These are phyloP conservation scores for Drosophila leonis DNA, from an alignment of 2,888 invertebrate species.

Conservation along the genomic window DNA sequence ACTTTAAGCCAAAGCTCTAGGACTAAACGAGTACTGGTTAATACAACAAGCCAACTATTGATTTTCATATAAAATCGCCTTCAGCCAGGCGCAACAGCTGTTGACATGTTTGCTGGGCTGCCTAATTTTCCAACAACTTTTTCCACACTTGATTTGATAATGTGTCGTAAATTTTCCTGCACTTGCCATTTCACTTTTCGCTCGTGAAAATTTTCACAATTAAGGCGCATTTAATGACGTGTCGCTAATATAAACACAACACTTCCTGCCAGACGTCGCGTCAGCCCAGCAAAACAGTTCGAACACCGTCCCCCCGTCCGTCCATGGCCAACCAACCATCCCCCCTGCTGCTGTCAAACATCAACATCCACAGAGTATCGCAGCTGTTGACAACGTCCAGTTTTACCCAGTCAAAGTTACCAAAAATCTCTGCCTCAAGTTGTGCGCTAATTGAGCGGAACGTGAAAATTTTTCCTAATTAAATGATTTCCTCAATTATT, in stretches of 20 bases:
- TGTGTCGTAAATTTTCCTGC: constrained; percentile 69
- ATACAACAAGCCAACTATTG: constrained; percentile 11
- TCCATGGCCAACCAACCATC: not conserved
- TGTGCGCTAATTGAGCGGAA: constrained; percentile 75
- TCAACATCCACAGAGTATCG: constrained; percentile 11
- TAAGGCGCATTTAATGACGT: constrained; percentile 76
- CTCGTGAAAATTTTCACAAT: constrained; percentile 72
- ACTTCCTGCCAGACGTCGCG: constrained; percentile 51
- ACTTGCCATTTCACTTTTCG: constrained; percentile 62
- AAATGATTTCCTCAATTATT: constrained; percentile 76
- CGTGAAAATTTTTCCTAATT: constrained; percentile 81
- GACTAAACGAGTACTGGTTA: not conserved
- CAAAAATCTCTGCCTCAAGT: constrained; percentile 48
- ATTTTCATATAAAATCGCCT: constrained; percentile 27
- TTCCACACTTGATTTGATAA: constrained; percentile 74
- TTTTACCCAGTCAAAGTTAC: constrained; percentile 40
- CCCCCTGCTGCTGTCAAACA: constrained; percentile 15
- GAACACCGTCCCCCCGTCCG: not conserved
- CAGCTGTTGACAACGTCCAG: constrained; percentile 76
- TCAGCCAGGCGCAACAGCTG: constrained; percentile 43
- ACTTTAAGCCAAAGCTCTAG: not conserved
- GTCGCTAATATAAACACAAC: constrained; percentile 73
- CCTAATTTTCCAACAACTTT: constrained; percentile 43
- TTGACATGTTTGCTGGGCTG: constrained; percentile 11
- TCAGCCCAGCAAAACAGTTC: not conserved